Percentiles rank a stretch among this genome's conserved stretches.
Evolutionary conservation across 2,888 invertebrate genomes (phyloP).

Genomic region (Muschampia plurimacula): DNA sequence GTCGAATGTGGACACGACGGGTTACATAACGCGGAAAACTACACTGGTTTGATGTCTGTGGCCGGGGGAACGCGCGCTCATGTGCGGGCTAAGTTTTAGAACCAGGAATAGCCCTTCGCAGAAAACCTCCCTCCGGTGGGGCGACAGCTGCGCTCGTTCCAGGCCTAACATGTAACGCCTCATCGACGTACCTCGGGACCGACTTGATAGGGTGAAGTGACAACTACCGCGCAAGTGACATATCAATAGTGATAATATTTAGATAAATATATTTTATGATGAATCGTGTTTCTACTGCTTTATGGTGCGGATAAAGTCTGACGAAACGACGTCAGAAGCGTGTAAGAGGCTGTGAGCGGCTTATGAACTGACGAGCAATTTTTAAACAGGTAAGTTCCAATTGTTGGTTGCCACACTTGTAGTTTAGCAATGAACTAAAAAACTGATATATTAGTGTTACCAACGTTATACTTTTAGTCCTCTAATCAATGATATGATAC

Average conservation of each 20-base stretch:
- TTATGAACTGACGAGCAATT: conserved; percentile 14
- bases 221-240: conserved; percentile 47
- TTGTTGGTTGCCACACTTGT: background rate
- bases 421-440: background rate
- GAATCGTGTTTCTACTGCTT: conserved; percentile 54
- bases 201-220: conserved; percentile 30
- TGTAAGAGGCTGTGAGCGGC: conserved; percentile 38
- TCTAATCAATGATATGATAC: too few relatives aligned
- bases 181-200: conserved; percentile 32
- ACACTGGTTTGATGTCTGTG: conserved; percentile 61
- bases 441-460: too few relatives aligned
- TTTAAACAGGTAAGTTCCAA: conserved; percentile 49
- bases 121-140: conserved; percentile 98
- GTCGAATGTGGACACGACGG: conserved; percentile 54
- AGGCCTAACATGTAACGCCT: conserved; percentile 41
- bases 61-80: conserved; percentile 87
- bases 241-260: conserved; percentile 53
- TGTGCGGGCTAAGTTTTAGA: conserved; percentile 98
- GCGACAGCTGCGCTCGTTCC: conserved; percentile 90
- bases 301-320: conserved; percentile 42
- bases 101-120: conserved; percentile 98
- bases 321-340: conserved; percentile 48
- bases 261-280: conserved; percentile 59
- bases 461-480: too few relatives aligned
- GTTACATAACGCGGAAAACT: conserved; percentile 66